Evolutionary conservation across 2,113 vertebrate species (phyloP).

Genomic region (Clupea harengus): DNA sequence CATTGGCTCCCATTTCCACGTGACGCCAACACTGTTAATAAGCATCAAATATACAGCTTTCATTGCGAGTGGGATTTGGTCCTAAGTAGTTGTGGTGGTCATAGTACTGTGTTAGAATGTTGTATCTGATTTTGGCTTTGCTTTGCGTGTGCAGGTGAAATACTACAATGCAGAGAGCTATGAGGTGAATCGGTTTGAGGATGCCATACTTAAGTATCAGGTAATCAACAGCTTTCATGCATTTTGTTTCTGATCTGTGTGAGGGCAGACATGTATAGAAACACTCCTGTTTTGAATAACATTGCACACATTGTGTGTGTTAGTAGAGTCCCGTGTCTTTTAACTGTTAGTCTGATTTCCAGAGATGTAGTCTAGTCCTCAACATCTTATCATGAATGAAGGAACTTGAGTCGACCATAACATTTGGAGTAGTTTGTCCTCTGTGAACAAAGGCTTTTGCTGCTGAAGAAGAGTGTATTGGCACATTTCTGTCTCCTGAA

Average conservation of each 20-base stretch:
- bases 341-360: too few species aligned
- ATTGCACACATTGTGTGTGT: too few species aligned
- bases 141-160: conserved; percentile 78
- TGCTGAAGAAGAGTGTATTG: neutral
- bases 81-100: neutral
- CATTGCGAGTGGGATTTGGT: too few species aligned
- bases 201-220: conserved; percentile 90
- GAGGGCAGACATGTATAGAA: neutral
- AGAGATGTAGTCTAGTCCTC: neutral
- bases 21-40: too few species aligned
- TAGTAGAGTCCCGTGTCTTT: too few species aligned
- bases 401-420: neutral
- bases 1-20: too few species aligned
- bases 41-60: too few species aligned
- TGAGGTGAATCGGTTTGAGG: conserved; percentile 83
- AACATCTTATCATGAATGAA: neutral
- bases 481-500: neutral
- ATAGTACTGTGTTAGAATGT: neutral
- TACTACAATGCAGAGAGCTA: conserved; percentile 93
- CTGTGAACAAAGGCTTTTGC: neutral
- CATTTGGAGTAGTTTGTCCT: neutral
- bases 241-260: neutral
- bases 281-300: neutral
- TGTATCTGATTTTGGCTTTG: neutral
- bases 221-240: conserved; percentile 55